Percentiles rank a stretch among this genome's conserved stretches.
phyloP scores from a whole-genome alignment of 2,888 invertebrate genomes.

The Aspidiotus destructor region DNA sequence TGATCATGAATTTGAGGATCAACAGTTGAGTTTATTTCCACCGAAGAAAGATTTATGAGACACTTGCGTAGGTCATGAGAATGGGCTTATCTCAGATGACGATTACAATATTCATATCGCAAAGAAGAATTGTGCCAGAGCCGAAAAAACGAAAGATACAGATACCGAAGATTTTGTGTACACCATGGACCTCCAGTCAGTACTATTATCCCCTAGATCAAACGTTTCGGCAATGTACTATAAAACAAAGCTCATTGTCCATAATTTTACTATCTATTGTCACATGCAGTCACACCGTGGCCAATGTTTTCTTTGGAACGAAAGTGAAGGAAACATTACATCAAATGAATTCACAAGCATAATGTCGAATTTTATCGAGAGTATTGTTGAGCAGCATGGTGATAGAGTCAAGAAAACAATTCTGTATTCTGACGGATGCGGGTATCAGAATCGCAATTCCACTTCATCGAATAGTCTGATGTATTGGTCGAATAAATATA shows the following conservation, averaged over 20 bases:
- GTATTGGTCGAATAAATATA: too few species aligned
- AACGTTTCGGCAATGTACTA: slow-evolving; percentile 37
- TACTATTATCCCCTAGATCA: slow-evolving; percentile 34
- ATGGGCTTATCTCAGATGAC: slow-evolving; percentile 33
- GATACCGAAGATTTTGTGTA: slow-evolving; percentile 34
- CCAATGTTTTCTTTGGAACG: slow-evolving; percentile 32
- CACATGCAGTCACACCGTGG: slow-evolving; percentile 23
- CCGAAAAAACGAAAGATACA: slow-evolving; percentile 32
- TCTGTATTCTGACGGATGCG: neutral
- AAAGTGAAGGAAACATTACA: slow-evolving; percentile 26
- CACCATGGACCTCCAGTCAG: neutral
- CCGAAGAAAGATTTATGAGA: slow-evolving; percentile 38
- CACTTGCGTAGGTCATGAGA: slow-evolving; percentile 36
- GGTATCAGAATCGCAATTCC: slow-evolving; percentile 1
- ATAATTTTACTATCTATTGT: slow-evolving; percentile 37
- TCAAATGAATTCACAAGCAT: neutral
- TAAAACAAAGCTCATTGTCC: slow-evolving; percentile 38
- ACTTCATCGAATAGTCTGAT: neutral
- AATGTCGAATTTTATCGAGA: neutral
- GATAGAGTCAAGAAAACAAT: neutral
- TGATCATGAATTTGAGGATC: slow-evolving; percentile 32
- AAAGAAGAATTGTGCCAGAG: slow-evolving; percentile 27
- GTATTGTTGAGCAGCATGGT: too few species aligned
- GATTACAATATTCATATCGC: slow-evolving; percentile 29
- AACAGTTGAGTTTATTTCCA: slow-evolving; percentile 36